Evolutionary conservation across 2,113 vertebrate genomes (phyloP), one percentile per base, ranked within the genome.

Genomic region (Etia nguti): DNA sequence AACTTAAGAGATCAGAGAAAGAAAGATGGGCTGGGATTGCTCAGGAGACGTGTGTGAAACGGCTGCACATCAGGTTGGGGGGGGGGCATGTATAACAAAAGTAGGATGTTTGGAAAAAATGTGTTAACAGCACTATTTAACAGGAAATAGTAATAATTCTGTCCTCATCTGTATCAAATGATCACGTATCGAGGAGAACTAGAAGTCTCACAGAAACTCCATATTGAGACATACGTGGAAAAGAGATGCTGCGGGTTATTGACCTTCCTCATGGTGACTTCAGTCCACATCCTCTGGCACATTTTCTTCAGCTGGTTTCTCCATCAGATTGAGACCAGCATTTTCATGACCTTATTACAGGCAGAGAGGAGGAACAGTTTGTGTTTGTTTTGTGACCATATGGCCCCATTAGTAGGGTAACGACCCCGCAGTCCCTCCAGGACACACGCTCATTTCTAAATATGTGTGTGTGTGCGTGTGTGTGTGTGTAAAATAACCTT

Each of bases 331-430:
- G 92, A 95, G 91, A 95, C 92, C 94, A 87, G 92, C 92, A 85
- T 95, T 91, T 91, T 90, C 87, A 85, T 95, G 94, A 96, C 96
- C 96, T 96, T 94, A 96, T 94, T 94, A 92, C 82, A 91, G 87
- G 80, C 90, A 12, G 89, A 92, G 86, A 86, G 79, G 81, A 92
- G 89, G 87, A 93, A 94, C 93, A 93, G 93, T 96, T 95, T 94
- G 88, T 96, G 96, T 96, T 96, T 96, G 95, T 96, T 95, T 96
- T 94, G 89, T 93, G 92, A 94, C 96, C 96, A 96, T 96, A 96
- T 96, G 96, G 96, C 95, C 94, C 94, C 93, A 96, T 97, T 96
- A 97, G 95, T 82, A 93, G 93, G 82, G 89, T 95, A 97, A 96
- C 94, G 93, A 96, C 95, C 95, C 93, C 86, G 12, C 89, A 91